These are phyloP conservation scores for Plagodis dolabraria DNA, from an alignment of 2,888 invertebrate species.

Conservation along the genomic window DNA sequence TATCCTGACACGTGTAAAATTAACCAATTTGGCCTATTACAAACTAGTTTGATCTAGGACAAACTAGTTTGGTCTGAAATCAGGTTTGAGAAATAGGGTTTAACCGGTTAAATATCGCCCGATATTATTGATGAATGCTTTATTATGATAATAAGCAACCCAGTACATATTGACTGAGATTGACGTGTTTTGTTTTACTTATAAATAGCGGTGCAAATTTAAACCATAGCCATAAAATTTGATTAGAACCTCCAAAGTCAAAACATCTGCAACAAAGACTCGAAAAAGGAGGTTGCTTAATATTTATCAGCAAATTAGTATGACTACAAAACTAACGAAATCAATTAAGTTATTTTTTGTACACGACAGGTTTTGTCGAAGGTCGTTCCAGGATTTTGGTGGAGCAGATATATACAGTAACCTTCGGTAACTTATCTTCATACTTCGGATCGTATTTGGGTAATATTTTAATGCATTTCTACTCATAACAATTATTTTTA, in stretches of 20 bases:
- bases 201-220: conserved; percentile 21
- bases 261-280: conserved; percentile 66
- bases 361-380: conserved; percentile 60
- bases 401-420: conserved; percentile 9
- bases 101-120: too few species aligned
- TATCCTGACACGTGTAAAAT: too few species aligned
- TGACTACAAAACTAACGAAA: conserved; percentile 77
- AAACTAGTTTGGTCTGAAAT: too few species aligned
- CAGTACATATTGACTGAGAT: too few species aligned
- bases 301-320: conserved; percentile 80
- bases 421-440: conserved; percentile 6
- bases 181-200: not conserved
- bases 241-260: conserved; percentile 58
- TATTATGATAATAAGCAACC: too few species aligned
- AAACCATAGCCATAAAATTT: conserved; percentile 64
- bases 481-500: too few species aligned
- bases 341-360: conserved; percentile 74
- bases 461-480: too few species aligned
- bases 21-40: too few species aligned
- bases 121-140: too few species aligned
- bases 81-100: too few species aligned
- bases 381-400: conserved; percentile 59
- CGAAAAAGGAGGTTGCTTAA: conserved; percentile 68
- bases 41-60: too few species aligned
- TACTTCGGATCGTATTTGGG: too few species aligned